Conservation (phyloP, 2,797 vertebrate genomes). For the Gallinago nigripennis region DNA sequence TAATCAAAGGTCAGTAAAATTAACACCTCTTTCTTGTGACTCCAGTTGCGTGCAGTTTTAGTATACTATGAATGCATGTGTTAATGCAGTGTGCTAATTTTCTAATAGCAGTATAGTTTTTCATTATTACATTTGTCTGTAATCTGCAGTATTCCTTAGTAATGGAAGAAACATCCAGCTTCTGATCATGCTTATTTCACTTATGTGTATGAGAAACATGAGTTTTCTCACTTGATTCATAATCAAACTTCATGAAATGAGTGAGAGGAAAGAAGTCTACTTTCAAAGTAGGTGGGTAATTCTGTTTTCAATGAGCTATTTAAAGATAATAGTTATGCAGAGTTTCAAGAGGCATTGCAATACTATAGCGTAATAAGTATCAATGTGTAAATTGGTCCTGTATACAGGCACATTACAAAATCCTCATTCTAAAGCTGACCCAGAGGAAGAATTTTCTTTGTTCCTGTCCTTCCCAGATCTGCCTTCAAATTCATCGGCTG, state of each 20-base stretch:
- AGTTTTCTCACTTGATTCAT: background rate
- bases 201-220: background rate
- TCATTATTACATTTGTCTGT: background rate
- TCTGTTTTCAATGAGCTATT: background rate
- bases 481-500: background rate
- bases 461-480: too few relatives aligned
- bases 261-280: too few relatives aligned
- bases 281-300: background rate
- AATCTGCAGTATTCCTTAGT: background rate
- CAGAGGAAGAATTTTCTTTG: background rate
- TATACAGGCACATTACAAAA: background rate
- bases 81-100: background rate
- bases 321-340: background rate
- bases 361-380: background rate
- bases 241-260: background rate
- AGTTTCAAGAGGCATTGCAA: background rate
- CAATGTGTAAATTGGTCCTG: background rate
- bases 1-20: background rate
- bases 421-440: background rate
- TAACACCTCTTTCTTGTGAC: background rate
- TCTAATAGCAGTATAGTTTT: background rate
- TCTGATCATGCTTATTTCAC: background rate
- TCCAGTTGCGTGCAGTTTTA: background rate
- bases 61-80: too few relatives aligned
- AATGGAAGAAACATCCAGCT: background rate